A percentile compares a stretch with the other conserved stretches of the same genome.
phyloP scores from a whole-genome alignment of 2,113 vertebrate species.

The Actenoides lindsayi region DNA sequence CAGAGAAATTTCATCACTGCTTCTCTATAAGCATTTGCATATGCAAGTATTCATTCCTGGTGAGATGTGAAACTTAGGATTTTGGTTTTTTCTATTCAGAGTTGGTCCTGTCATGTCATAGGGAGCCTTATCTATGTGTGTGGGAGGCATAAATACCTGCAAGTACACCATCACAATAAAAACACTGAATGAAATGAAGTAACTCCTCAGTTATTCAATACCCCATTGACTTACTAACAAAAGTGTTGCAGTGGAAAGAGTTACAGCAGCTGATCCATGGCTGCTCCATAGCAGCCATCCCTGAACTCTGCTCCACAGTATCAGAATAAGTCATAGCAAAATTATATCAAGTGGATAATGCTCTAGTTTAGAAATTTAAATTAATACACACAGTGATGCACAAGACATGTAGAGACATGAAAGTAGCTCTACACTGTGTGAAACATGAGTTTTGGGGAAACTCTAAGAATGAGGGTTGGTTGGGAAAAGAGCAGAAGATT shows the following conservation, averaged over 20 bases:
- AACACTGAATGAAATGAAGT: background rate
- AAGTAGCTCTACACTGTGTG: background rate
- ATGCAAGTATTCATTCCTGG: background rate
- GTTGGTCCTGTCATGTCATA: background rate
- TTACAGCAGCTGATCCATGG: background rate
- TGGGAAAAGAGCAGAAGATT: background rate
- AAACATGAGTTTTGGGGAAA: background rate
- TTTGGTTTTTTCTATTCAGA: background rate
- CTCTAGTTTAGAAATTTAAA: background rate
- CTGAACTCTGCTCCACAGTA: background rate
- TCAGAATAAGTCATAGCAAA: background rate
- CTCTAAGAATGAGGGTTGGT: background rate
- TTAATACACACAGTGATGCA: background rate
- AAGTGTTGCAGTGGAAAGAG: background rate
- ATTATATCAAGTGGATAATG: background rate
- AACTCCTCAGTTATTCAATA: background rate
- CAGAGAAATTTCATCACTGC: background rate
- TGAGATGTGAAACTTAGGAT: background rate
- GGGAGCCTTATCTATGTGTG: background rate
- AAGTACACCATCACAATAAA: background rate
- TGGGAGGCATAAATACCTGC: background rate
- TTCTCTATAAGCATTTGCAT: background rate
- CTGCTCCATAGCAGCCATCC: background rate
- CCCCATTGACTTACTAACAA: background rate
- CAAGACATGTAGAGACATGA: background rate